These are phyloP conservation scores for Biston betularia DNA, from an alignment of 2,888 invertebrate genomes.

Conservation along the genomic window DNA sequence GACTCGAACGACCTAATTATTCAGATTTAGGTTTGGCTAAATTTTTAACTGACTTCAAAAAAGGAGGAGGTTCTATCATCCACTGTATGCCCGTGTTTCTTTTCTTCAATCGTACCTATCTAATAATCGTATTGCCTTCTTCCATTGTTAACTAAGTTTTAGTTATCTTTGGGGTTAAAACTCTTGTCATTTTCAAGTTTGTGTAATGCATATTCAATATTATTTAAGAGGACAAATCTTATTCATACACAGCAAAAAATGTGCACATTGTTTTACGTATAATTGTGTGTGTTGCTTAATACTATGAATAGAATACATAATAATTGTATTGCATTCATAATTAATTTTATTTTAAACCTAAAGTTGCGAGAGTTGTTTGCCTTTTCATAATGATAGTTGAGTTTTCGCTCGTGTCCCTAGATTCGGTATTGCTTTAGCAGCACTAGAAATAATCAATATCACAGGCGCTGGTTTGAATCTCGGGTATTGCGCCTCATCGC, in stretches of 20 bases:
- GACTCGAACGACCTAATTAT: too few relatives aligned
- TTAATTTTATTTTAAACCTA: not conserved
- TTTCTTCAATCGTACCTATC: too few relatives aligned
- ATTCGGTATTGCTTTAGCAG: conserved; percentile 45
- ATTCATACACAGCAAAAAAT: too few relatives aligned
- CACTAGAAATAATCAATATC: conserved; percentile 78
- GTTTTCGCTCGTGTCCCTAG: conserved; percentile 25
- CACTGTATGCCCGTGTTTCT: too few relatives aligned
- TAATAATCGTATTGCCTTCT: not conserved
- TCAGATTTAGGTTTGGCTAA: too few relatives aligned
- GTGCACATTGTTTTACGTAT: not conserved
- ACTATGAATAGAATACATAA: not conserved
- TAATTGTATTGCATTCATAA: not conserved
- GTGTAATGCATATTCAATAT: too few relatives aligned
- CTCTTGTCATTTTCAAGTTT: not conserved
- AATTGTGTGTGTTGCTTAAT: not conserved
- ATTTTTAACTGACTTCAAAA: too few relatives aligned
- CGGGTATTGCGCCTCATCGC: conserved; percentile 65
- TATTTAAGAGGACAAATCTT: too few relatives aligned
- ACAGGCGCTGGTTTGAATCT: conserved; percentile 62
- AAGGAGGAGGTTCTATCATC: too few relatives aligned
- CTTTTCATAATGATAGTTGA: not conserved
- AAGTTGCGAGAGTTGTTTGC: not conserved
- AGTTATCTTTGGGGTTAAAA: not conserved
- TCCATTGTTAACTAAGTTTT: not conserved